Base-by-base conservation (phyloP, 1,140 invertebrate species). In the Trachymyrmex cornetzi region DNA sequence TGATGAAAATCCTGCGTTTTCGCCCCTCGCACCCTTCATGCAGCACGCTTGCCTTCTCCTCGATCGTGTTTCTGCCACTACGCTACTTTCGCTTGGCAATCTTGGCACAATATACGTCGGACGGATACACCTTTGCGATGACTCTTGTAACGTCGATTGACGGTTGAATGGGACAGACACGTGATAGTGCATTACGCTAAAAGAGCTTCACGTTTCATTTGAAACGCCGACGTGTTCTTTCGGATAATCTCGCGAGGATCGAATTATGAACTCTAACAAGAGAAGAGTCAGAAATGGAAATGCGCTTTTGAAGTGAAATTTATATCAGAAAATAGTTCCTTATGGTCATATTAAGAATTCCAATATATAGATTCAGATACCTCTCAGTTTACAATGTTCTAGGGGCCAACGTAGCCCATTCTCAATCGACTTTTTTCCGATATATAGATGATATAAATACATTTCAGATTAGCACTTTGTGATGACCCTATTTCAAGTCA, bases 1-100 rank as follows among this genome's bases (percentile, higher is more conserved):
- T 85, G 53, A 88, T 72, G 71, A 55, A 64, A 69, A 61, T 44
- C 67, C 84, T 59, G 9, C 80, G 88, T 91, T 88, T 88, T 87
- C 89, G 11, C 57, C 16, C 12, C 12, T 1, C 30, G 44, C 55
- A 48, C 38, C 24, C 14, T 22, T 27, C 19, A 2, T 12, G 7
- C 16, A 27, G 12, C 14, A 16, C 48, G 11, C 19, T 30, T 5
- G 34, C 2, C 3, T 12, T n/a, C 11, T 27, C 16, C 63, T 87
- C 48, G 64, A 75, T 87, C 77, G 61, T 16, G 55, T 61, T 85
- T 50, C 77, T 55, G 7, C 30, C 30, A 4, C 24, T 53, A n/a
- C 55, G 19, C 53, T n/a, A 48, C 69, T 72, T 80, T 75, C 57
- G 12, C 64, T 24, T 44, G 11, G 38, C 11, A 44, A 44, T 44